Evolutionary conservation across 2,113 vertebrate genomes (phyloP).

Genomic region (Paramormyrops kingsleyae): DNA sequence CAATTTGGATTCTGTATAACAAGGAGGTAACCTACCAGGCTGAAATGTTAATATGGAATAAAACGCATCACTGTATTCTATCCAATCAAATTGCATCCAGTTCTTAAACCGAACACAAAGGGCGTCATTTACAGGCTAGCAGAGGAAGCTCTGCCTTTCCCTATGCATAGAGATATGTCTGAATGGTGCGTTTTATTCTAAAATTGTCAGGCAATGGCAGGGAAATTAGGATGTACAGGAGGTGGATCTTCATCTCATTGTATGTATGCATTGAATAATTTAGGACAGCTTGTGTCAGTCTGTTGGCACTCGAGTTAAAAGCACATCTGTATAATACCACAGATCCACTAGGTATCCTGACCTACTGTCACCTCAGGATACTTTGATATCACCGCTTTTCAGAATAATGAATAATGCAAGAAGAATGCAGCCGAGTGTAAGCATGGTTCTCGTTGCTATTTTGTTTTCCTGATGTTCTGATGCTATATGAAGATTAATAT

Average conservation of each 20-base stretch:
- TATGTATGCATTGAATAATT: slow-evolving; percentile 6
- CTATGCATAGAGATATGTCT: neutral
- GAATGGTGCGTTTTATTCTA: neutral
- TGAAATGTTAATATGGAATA: neutral
- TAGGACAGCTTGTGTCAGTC: neutral
- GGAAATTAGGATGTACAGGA: neutral
- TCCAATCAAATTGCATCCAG: neutral
- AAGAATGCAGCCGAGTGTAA: neutral
- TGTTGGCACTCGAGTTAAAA: neutral
- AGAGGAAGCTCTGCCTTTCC: neutral
- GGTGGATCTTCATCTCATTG: neutral
- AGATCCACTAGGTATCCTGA: neutral
- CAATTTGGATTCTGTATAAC: neutral
- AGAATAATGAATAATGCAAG: neutral
- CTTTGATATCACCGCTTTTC: neutral
- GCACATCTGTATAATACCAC: neutral
- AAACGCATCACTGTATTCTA: neutral
- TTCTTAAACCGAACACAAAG: neutral
- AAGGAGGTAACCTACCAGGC: neutral
- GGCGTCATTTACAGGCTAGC: neutral
- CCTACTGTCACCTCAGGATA: neutral
- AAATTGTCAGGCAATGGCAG: neutral
- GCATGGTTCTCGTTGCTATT: neutral
- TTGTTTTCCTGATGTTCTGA: neutral
- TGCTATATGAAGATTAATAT: neutral